Conservation (phyloP, 2,888 invertebrate species). For the Amorpha juglandis region DNA sequence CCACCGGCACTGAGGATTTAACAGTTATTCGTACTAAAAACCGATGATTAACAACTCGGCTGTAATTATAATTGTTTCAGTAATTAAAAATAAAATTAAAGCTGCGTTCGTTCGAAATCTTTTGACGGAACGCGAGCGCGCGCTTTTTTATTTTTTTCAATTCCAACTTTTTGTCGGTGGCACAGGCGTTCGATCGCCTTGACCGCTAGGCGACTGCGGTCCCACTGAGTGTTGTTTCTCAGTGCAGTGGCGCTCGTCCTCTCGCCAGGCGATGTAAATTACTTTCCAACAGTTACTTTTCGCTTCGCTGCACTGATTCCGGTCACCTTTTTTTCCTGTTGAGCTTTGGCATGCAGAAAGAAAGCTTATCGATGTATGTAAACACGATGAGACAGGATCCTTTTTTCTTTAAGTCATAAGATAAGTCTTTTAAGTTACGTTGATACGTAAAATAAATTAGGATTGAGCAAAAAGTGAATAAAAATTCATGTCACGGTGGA, state of each 20-base stretch:
- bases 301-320: constrained; percentile 79
- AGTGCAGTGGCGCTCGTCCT: constrained; percentile 61
- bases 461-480: background rate
- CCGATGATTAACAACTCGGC: constrained; percentile 56
- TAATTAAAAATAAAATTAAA: constrained; percentile 35
- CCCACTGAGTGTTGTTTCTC: constrained; percentile 67
- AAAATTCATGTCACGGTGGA: constrained; percentile 5
- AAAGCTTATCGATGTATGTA: constrained; percentile 56
- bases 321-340: constrained; percentile 56
- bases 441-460: background rate
- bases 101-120: constrained; percentile 35
- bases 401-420: constrained; percentile 32
- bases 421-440: constrained; percentile 22
- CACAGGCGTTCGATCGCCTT: constrained; percentile 67
- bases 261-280: constrained; percentile 67
- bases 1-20: constrained; percentile 72
- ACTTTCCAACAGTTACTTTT: constrained; percentile 82
- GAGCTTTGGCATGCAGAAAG: constrained; percentile 54
- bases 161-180: constrained; percentile 46
- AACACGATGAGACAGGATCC: constrained; percentile 37
- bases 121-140: constrained; percentile 74
- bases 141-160: constrained; percentile 67
- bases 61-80: constrained; percentile 25
- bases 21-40: constrained; percentile 76
- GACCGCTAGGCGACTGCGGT: constrained; percentile 78